A percentile compares a stretch with the other conserved stretches of the same genome.
phyloP scores from a whole-genome alignment of 2,113 vertebrate genomes.

The Microtus pennsylvanicus region DNA sequence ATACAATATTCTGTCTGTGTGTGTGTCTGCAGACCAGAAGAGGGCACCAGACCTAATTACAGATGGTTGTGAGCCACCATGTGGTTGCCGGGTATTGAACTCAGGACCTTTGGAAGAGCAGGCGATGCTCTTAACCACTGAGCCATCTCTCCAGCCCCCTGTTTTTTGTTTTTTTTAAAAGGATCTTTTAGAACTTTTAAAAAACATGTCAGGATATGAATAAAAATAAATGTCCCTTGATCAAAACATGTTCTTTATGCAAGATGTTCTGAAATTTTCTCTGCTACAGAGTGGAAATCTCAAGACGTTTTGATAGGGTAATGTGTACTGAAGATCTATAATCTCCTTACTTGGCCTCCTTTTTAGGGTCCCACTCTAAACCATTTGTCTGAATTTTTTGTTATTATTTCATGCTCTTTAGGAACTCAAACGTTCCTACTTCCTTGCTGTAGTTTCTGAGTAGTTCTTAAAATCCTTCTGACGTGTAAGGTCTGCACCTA shows the following conservation, averaged over 20 bases:
- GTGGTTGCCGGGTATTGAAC: too few relatives aligned
- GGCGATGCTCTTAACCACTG: too few relatives aligned
- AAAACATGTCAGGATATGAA: neutral
- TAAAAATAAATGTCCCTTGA: neutral
- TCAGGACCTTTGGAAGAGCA: too few relatives aligned
- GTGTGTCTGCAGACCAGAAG: too few relatives aligned
- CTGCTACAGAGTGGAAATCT: too few relatives aligned
- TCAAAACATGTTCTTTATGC: conserved; percentile 37
- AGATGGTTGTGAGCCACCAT: too few relatives aligned
- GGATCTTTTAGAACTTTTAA: neutral
- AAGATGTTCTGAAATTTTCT: conserved; percentile 31
- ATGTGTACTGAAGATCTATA: neutral
- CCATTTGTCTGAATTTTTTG: neutral
- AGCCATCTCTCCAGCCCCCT: too few relatives aligned
- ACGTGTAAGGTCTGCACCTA: neutral
- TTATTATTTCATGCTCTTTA: conserved; percentile 12
- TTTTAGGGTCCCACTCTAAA: neutral
- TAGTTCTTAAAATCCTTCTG: conserved; percentile 18
- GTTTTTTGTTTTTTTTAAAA: too few relatives aligned
- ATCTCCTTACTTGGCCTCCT: neutral
- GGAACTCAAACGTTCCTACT: conserved; percentile 26
- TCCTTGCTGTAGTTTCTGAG: conserved; percentile 45
- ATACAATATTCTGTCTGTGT: too few relatives aligned
- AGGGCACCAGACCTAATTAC: too few relatives aligned
- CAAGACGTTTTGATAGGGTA: neutral